Conservation (phyloP, 2,113 vertebrate genomes). For the Psittacus erithacus region DNA sequence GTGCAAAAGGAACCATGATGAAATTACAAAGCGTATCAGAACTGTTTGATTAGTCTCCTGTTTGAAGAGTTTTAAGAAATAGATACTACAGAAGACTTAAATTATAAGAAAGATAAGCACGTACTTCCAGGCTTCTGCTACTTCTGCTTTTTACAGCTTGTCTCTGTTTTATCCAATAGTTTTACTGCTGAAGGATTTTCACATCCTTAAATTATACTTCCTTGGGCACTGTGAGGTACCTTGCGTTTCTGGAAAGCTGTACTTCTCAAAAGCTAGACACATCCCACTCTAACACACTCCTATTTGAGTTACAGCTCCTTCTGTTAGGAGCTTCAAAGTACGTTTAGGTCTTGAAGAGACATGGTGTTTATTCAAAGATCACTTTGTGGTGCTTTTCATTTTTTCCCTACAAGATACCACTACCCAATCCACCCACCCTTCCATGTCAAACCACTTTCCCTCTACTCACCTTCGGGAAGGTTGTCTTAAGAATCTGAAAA, state of each 20-base stretch:
- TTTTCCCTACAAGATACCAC: neutral
- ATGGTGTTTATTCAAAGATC: neutral
- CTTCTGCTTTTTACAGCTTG: neutral
- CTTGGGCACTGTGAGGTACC: neutral
- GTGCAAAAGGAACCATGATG: neutral
- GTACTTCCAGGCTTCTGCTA: neutral
- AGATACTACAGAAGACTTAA: neutral
- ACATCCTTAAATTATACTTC: neutral
- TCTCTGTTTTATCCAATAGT: neutral
- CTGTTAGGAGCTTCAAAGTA: neutral
- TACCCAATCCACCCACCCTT: neutral
- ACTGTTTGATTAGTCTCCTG: neutral
- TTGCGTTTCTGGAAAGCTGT: neutral
- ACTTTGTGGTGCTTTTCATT: neutral
- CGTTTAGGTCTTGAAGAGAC: neutral
- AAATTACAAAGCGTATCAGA: neutral
- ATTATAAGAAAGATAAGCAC: neutral
- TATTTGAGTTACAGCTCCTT: constrained; percentile 26
- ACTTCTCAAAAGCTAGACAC: neutral
- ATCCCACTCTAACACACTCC: neutral
- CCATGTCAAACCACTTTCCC: neutral
- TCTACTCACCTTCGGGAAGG: neutral
- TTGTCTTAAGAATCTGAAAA: neutral
- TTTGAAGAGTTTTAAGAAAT: neutral
- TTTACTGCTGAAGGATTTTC: neutral